Evolutionary conservation across 2,113 vertebrate genomes (phyloP).

Genomic region (Hippocampus guttulatus): DNA sequence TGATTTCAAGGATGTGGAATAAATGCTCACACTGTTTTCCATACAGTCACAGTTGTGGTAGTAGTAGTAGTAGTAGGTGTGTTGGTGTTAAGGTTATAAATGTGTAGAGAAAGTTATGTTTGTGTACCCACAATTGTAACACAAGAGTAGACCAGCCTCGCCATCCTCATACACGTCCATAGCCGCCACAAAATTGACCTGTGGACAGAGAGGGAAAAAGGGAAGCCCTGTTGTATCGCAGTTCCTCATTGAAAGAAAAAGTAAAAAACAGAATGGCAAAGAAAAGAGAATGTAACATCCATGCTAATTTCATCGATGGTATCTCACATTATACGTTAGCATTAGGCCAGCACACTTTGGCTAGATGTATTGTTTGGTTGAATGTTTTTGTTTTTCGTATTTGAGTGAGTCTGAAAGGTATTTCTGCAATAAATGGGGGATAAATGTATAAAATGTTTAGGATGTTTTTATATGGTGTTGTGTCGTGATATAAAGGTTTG

Average conservation of each 20-base stretch:
- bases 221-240: background rate
- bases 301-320: background rate
- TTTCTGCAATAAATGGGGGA: too few relatives aligned
- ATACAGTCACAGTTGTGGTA: background rate
- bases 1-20: too few relatives aligned
- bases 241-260: too few relatives aligned
- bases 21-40: too few relatives aligned
- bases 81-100: background rate
- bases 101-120: background rate
- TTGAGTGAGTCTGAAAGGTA: too few relatives aligned
- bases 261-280: too few relatives aligned
- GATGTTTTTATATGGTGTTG: too few relatives aligned
- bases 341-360: background rate
- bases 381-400: too few relatives aligned
- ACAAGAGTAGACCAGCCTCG: conserved; percentile 91
- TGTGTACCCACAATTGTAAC: conserved; percentile 92
- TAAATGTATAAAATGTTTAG: too few relatives aligned
- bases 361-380: too few relatives aligned
- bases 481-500: too few relatives aligned
- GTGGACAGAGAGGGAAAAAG: conserved; percentile 58
- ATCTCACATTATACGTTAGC: background rate
- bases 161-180: conserved; percentile 99
- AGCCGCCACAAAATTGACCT: conserved; percentile 97
- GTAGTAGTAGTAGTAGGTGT: background rate
- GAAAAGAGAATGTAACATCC: too few relatives aligned